A percentile compares a stretch with the other conserved stretches of the same genome.
These are phyloP conservation scores for Pogonophryne albipinna DNA, from an alignment of 2,797 vertebrate genomes.

Conservation along the genomic window DNA sequence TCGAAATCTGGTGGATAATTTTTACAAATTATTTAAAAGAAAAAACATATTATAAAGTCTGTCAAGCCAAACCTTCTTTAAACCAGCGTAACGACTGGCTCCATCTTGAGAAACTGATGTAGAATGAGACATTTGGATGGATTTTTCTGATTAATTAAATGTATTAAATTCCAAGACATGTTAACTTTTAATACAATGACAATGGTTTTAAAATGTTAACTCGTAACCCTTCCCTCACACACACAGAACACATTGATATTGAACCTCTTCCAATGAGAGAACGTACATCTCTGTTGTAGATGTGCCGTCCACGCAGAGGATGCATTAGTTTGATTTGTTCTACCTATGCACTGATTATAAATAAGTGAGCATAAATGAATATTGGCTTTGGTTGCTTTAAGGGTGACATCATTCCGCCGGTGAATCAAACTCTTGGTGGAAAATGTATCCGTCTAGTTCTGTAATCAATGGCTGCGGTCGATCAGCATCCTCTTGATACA, in stretches of 20 bases:
- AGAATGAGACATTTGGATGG: no score
- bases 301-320: neutral
- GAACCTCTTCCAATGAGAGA: neutral
- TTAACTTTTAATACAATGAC: no score
- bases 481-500: slow-evolving; percentile 44
- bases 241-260: neutral
- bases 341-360: slow-evolving; percentile 1
- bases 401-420: slow-evolving; percentile 28
- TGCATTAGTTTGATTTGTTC: slow-evolving; percentile 31
- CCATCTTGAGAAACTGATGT: neutral
- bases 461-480: slow-evolving; percentile 41
- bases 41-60: neutral
- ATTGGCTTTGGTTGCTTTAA: slow-evolving; percentile 21
- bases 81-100: neutral
- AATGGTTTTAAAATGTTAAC: no score
- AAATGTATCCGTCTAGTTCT: slow-evolving; percentile 23
- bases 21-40: neutral
- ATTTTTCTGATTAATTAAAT: no score
- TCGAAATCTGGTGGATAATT: slow-evolving; percentile 5
- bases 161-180: no score
- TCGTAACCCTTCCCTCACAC: neutral
- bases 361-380: slow-evolving; percentile 11
- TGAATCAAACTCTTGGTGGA: slow-evolving; percentile 8
- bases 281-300: neutral
- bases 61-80: neutral